These are phyloP conservation scores for Archilochus colubris DNA, from an alignment of 2,113 vertebrate genomes.

Conservation along the genomic window DNA sequence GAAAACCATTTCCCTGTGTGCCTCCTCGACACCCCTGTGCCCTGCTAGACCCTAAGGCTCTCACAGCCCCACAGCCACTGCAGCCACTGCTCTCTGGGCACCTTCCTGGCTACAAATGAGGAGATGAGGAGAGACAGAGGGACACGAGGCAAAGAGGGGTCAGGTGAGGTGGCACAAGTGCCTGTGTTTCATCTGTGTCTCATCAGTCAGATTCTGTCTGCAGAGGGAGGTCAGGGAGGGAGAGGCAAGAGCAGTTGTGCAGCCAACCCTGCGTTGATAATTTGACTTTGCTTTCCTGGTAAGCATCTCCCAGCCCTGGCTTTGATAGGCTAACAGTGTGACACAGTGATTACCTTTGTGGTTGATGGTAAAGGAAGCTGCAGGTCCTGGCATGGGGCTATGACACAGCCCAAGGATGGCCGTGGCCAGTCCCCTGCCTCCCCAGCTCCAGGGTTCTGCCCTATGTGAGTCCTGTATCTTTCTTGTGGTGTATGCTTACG, in stretches of 20 bases:
- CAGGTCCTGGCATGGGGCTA: neutral
- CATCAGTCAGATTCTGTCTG: neutral
- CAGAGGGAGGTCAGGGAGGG: neutral
- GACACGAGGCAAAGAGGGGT: neutral
- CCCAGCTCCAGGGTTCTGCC: neutral
- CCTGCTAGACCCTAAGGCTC: neutral
- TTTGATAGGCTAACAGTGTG: neutral
- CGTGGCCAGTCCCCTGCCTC: neutral
- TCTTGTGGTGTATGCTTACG: neutral
- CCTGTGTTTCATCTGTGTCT: fast-evolving
- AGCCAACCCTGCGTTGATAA: neutral
- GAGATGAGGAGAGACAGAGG: neutral
- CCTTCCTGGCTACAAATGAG: neutral
- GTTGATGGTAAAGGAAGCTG: neutral
- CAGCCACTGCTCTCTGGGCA: neutral
- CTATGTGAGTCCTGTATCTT: neutral
- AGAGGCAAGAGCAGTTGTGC: neutral
- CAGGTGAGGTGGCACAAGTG: neutral
- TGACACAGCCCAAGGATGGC: neutral
- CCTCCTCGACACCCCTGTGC: fast-evolving
- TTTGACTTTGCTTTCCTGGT: neutral
- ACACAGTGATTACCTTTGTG: neutral
- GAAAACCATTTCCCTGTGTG: fast-evolving
- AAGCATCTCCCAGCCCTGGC: neutral
- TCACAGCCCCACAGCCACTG: fast-evolving